phyloP scores from a whole-genome alignment of 1,140 invertebrate genomes.

The Drosophila obscura region DNA sequence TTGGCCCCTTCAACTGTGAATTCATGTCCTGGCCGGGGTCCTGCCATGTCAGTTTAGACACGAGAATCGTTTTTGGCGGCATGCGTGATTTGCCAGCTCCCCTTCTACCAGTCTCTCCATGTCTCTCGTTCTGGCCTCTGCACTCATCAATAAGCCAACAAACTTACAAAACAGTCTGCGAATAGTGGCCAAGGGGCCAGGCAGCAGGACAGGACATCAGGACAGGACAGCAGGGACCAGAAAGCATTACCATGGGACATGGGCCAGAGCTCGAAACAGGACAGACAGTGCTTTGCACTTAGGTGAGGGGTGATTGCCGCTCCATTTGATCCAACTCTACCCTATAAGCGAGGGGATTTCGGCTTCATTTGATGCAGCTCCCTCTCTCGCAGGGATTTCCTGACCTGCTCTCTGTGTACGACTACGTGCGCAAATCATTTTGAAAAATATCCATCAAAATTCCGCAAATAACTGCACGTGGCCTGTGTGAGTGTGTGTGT shows the following conservation, averaged over 20 bases:
- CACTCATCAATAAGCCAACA: constrained; percentile 33
- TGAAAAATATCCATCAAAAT: constrained; percentile 73
- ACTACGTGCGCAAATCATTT: constrained; percentile 73
- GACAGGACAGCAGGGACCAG: background rate
- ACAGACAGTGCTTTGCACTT: constrained; percentile 51
- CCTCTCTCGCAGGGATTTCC: no score
- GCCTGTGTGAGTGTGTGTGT: constrained; percentile 33
- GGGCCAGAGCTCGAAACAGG: constrained; percentile 9
- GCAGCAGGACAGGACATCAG: background rate
- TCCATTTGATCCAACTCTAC: constrained; percentile 58
- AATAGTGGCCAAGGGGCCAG: background rate
- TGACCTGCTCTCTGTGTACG: background rate
- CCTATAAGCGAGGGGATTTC: background rate
- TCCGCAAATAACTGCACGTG: constrained; percentile 72
- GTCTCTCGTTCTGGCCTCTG: background rate
- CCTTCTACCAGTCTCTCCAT: background rate
- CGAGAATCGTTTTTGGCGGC: constrained; percentile 55
- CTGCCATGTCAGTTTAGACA: constrained; percentile 47
- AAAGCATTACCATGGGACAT: no score
- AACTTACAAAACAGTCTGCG: constrained; percentile 19
- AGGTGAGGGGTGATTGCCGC: constrained; percentile 18
- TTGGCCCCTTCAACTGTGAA: background rate
- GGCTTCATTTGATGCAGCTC: no score
- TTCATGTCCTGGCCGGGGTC: constrained; percentile 30
- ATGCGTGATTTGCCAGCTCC: constrained; percentile 32